These are phyloP conservation scores for Syngnathus floridae DNA, from an alignment of 2,113 vertebrate species.

Conservation along the genomic window DNA sequence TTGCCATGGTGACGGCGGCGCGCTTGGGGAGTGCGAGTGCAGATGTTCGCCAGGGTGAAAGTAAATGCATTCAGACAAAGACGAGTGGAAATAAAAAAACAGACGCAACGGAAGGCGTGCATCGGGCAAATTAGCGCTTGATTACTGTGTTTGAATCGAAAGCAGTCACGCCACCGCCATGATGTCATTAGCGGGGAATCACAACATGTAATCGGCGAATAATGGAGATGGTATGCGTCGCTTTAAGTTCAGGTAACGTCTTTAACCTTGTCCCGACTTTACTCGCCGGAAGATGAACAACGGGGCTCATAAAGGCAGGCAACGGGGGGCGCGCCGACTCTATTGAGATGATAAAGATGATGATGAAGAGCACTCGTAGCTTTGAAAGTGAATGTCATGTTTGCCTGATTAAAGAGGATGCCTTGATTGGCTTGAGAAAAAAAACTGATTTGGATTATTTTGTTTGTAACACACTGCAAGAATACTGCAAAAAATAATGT, in stretches of 20 bases:
- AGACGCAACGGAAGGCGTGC: constrained; percentile 32
- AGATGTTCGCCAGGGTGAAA: constrained; percentile 46
- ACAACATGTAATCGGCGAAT: not conserved
- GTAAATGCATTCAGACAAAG: constrained; percentile 39
- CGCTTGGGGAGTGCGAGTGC: constrained; percentile 55
- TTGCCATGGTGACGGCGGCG: constrained; percentile 61
- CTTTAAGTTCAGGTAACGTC: constrained; percentile 7
- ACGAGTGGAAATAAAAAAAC: constrained; percentile 8
- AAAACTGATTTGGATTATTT: no score
- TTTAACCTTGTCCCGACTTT: constrained; percentile 23
- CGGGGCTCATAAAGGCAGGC: constrained; percentile 1
- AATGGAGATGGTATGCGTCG: not conserved
- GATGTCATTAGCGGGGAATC: constrained; percentile 2
- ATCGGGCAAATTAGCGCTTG: constrained; percentile 20
- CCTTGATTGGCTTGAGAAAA: not conserved
- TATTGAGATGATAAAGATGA: not conserved
- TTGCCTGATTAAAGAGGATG: not conserved
- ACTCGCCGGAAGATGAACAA: constrained; percentile 18
- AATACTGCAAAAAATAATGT: no score
- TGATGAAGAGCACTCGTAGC: no score
- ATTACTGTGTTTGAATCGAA: constrained; percentile 8
- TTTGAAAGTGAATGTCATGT: not conserved
- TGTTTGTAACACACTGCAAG: no score
- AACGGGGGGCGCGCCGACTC: not conserved
- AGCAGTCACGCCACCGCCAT: not conserved